Base-by-base conservation (phyloP, 2,113 vertebrate species). In the Cyanistes caeruleus region DNA sequence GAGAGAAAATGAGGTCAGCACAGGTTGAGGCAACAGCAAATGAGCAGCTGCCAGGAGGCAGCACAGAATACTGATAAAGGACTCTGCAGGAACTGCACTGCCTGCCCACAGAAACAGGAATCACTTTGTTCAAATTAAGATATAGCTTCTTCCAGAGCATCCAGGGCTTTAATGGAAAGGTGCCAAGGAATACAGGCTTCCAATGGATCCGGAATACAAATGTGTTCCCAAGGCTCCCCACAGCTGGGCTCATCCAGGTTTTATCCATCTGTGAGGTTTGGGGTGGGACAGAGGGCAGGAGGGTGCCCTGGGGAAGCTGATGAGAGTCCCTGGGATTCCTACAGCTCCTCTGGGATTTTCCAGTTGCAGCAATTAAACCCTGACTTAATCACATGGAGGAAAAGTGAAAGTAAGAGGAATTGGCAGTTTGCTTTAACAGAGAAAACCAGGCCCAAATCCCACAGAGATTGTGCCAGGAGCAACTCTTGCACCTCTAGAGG, bases 1-100 rank as follows among this genome's bases (percentile, higher is more conserved):
- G 98, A 95, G 97, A 98, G 98, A 98, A 99, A 98, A 99, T 99
- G 99, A 99, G 99, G 99, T 99, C 99, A 99, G 98, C 93, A 97
- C 93, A 96, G 99, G 99, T 99, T 99, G 98, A 98, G 97, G 96
- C 98, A 97, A 98, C 98, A 98, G 68, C 93, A 98, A 98, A 99
- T 98, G 99, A 99, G 98, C 99, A 99, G 98, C 99, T 99, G 99
- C 98, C 96, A 82, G 98, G 97, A 98, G 98, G 95, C 97, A 94
- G 97, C 82, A 43, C 95, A 96, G 98, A 98, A 98, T 98, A 98
- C 97, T 98, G 98, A 97, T 98, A 97, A 97, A 96, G 73, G 90
- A 97, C 94, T 83, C 95, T 97, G 93, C 90, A 75, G 58, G 52
- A 96, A 89, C 95, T 10, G 7, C 59, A 24, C 93, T 53, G 55